A percentile compares a stretch with the other conserved stretches of the same genome.
Conservation (phyloP, 2,113 vertebrate species). For the Collichthys lucidus region DNA sequence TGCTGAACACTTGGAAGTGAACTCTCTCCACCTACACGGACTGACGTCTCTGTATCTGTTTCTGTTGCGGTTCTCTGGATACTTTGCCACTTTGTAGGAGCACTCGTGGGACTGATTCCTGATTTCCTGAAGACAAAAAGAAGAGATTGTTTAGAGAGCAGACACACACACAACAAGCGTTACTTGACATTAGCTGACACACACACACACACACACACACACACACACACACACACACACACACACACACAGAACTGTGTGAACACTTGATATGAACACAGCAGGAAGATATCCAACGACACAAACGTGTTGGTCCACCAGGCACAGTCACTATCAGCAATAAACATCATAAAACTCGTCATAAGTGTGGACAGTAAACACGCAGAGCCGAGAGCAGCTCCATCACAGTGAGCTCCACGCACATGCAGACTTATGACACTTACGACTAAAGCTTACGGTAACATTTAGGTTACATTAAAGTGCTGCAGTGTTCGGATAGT, state of each 20-base stretch:
- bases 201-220: background rate
- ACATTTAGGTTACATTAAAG: constrained; percentile 4
- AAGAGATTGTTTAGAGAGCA: background rate
- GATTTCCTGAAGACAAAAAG: constrained; percentile 89
- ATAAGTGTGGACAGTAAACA: background rate
- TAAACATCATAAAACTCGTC: background rate
- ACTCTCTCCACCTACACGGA: constrained; percentile 90
- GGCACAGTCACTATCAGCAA: too few relatives aligned
- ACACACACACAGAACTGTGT: background rate
- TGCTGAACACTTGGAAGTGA: background rate
- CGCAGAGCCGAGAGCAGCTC: background rate
- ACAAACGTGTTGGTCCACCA: background rate
- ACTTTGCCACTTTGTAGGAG: constrained; percentile 94
- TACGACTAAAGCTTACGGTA: constrained; percentile 9
- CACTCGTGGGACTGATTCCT: constrained; percentile 93
- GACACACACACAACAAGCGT: background rate
- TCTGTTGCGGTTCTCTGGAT: constrained; percentile 95
- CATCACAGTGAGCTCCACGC: constrained; percentile 2
- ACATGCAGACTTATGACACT: constrained; percentile 8
- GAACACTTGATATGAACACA: background rate
- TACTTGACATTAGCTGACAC: background rate
- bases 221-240: background rate
- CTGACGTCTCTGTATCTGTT: constrained; percentile 99
- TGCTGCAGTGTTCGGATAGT: background rate
- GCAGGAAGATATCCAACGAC: background rate